Percentiles rank a stretch among this genome's conserved stretches.
Evolutionary conservation across 2,888 invertebrate species (phyloP).

Genomic region (Eremobia ochroleuca): DNA sequence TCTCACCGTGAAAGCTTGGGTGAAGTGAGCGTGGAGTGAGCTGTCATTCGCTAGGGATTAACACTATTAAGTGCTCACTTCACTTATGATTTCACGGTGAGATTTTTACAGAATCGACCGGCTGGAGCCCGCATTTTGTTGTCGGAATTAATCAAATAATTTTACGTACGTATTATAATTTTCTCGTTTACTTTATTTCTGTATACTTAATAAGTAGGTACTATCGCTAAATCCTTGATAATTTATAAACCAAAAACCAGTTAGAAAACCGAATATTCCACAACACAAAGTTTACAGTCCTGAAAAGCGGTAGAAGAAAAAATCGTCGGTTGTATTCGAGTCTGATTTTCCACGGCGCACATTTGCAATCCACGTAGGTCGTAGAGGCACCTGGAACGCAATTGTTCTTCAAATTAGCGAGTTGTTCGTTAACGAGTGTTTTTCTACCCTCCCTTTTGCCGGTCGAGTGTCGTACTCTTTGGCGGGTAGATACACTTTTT

Average conservation of each 20-base stretch:
- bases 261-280: not conserved
- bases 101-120: too few relatives aligned
- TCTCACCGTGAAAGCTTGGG: too few relatives aligned
- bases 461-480: conserved; percentile 57
- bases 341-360: conserved; percentile 56
- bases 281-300: conserved; percentile 14
- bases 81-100: too few relatives aligned
- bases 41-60: too few relatives aligned
- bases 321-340: conserved; percentile 8
- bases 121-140: not conserved
- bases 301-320: conserved; percentile 1
- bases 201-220: not conserved
- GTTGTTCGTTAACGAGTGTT: conserved; percentile 74
- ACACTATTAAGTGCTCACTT: too few relatives aligned
- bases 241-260: not conserved
- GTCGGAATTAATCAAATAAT: not conserved
- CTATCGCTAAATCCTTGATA: not conserved
- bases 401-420: conserved; percentile 73
- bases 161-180: not conserved
- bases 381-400: conserved; percentile 54
- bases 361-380: conserved; percentile 58
- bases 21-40: too few relatives aligned
- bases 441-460: conserved; percentile 67
- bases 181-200: not conserved
- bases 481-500: conserved; percentile 49